Base-by-base conservation (phyloP, 2,797 vertebrate species). In the Ambastaia sidthimunki region DNA sequence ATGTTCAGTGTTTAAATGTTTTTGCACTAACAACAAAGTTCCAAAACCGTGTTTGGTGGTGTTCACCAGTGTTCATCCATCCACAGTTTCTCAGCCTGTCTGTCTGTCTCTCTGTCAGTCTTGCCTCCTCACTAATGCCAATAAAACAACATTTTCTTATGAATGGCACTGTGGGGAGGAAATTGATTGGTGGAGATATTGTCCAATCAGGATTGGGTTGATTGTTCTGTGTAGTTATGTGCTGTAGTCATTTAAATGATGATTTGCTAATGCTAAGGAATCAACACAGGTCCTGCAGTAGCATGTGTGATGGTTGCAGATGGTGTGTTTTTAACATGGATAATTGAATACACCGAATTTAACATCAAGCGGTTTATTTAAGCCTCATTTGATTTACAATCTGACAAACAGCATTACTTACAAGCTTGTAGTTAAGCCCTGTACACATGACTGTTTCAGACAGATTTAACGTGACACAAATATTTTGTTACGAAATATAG, bases 321-420 rank as follows among this genome's bases (percentile, higher is more conserved):
- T 78, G 37, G 63, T 31, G 59, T 31, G 55, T 59, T 63, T 60
- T 65, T 12, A 65, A 65, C 25, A 34, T 63, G 25, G 60, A 76
- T 68, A 31, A 77, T 77, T 77, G 31, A 65, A 57, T 44, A 16
- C 50, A 44, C 57, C 28, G 60, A 31, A 52, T 81, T 68, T 75
- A 25, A 60, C 44, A 63, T 57, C 74, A 55, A 62, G 19, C 13
- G 4, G 54, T 77, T 59, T 76, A n/a, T 76, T 57, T 76, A 15
- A n/a, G 3, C 37, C 25, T 21, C 54, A 50, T 70, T 62, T 62
- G 57, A 63, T 62, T 71, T 78, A 23, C 3, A 62, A 25, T 62
- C 37, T 57, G 41, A 48, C 52, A 13, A 80, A 68, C 65, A 7
- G 37, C 60, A 59, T 77, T 37, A n/a, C 34, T 6, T 34, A 57